These are phyloP conservation scores for Hyaena hyaena DNA, from an alignment of 2,113 vertebrate species.

Conservation along the genomic window DNA sequence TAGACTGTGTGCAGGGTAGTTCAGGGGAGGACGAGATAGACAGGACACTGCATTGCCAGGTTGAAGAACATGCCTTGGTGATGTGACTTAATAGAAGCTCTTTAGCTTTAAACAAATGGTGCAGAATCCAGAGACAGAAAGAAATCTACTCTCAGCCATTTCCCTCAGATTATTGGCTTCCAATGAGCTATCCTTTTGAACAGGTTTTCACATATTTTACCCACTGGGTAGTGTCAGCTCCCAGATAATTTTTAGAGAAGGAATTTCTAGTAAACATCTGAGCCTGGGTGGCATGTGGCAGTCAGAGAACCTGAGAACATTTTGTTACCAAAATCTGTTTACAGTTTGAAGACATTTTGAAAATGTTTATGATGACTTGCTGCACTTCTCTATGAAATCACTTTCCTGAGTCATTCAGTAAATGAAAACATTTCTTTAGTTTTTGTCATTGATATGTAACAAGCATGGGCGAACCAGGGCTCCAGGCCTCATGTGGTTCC, in stretches of 20 bases:
- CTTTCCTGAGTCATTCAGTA: neutral
- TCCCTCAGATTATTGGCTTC: neutral
- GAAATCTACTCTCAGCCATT: neutral
- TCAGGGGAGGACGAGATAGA: neutral
- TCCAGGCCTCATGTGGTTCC: neutral
- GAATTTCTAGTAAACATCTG: neutral
- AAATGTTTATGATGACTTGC: slow-evolving; percentile 40
- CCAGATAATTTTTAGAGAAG: neutral
- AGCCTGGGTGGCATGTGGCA: neutral
- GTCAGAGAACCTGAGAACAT: neutral
- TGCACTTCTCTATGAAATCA: slow-evolving; percentile 13
- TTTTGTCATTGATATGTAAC: slow-evolving; percentile 13
- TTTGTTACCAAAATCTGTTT: slow-evolving; percentile 30
- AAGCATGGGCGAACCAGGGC: neutral
- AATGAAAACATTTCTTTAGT: slow-evolving; percentile 15
- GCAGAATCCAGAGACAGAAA: neutral
- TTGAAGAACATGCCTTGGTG: too few species aligned
- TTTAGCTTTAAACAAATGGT: neutral
- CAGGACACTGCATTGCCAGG: rapidly evolving
- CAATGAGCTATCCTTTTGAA: neutral
- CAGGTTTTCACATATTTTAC: neutral
- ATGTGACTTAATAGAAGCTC: neutral
- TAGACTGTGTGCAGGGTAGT: too few species aligned
- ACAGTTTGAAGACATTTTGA: slow-evolving; percentile 1
- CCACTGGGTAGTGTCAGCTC: neutral